A percentile compares a stretch with the other conserved stretches of the same genome.
Evolutionary conservation across 1,140 invertebrate species (phyloP).

Genomic region (Acromyrmex echinatior): DNA sequence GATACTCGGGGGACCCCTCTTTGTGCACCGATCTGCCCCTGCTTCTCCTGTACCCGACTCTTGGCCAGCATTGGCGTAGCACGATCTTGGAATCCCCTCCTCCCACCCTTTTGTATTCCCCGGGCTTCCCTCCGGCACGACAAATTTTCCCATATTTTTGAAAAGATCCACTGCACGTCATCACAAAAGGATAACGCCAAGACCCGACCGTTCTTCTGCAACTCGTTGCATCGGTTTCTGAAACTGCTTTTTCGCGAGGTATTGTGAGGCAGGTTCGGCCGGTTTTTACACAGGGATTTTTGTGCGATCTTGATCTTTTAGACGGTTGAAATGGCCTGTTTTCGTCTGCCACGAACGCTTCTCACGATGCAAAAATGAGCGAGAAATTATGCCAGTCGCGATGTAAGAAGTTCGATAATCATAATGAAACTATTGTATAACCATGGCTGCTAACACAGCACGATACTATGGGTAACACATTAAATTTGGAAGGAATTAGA

Average conservation of each 20-base stretch:
- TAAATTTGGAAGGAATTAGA: not conserved
- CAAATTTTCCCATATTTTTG: constrained; percentile 69
- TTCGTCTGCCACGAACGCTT: constrained; percentile 22
- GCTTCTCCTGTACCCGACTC: constrained; percentile 14
- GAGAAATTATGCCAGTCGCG: not conserved
- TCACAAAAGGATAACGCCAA: constrained; percentile 40
- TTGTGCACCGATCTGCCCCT: constrained; percentile 55
- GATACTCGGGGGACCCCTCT: constrained; percentile 42
- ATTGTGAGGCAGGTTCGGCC: constrained; percentile 65
- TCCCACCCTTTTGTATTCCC: constrained; percentile 28
- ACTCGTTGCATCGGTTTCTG: constrained; percentile 38
- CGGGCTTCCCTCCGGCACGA: not conserved
- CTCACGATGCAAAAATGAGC: constrained; percentile 36
- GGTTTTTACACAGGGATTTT: constrained; percentile 59
- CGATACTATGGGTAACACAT: not conserved
- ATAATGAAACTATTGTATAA: not conserved
- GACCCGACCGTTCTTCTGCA: constrained; percentile 41
- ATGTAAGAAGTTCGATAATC: not conserved
- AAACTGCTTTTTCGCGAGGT: constrained; percentile 52
- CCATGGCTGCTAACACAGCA: not conserved
- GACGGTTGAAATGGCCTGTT: constrained; percentile 25
- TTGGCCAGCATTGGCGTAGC: constrained; percentile 41
- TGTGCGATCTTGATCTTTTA: constrained; percentile 56
- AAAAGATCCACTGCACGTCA: constrained; percentile 49
- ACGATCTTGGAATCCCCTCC: not conserved